These are phyloP conservation scores for Tethya wilhelma DNA, from an alignment of 37 sponge, comb jelly and placozoan species.

Conservation along the genomic window DNA sequence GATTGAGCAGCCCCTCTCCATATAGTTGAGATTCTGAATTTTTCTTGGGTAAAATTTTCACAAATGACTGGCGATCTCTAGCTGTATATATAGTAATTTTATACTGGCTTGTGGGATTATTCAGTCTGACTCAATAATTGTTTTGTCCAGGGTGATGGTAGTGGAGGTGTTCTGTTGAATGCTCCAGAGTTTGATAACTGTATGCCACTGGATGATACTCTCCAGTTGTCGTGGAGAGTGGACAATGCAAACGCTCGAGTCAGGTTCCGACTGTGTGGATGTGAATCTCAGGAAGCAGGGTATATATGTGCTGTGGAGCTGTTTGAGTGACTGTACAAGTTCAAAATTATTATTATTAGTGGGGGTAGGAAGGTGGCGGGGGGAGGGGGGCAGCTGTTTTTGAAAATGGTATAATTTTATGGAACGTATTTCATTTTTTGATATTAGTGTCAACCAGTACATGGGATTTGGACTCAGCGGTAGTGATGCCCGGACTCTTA, in stretches of 20 bases:
- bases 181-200: conserved; percentile 16
- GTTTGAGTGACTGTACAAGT: background rate
- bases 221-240: conserved; percentile 43
- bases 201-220: background rate
- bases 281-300: background rate
- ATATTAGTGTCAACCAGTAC: conserved; percentile 27
- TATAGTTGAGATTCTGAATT: too few relatives aligned
- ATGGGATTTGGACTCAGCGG: conserved; percentile 79
- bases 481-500: conserved; percentile 7
- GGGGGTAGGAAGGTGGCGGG: too few relatives aligned
- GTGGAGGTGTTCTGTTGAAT: background rate
- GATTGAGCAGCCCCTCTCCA: too few relatives aligned
- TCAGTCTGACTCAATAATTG: too few relatives aligned
- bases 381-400: too few relatives aligned
- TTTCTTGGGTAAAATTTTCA: too few relatives aligned
- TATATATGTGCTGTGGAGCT: background rate
- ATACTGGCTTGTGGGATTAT: too few relatives aligned
- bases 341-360: too few relatives aligned
- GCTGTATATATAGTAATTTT: too few relatives aligned
- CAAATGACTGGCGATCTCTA: too few relatives aligned
- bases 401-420: background rate
- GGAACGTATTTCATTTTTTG: background rate
- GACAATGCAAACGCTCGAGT: background rate
- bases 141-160: too few relatives aligned
- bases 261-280: conserved; percentile 26